phyloP scores from a whole-genome alignment of 1,140 invertebrate species.

The Heterodera carotae region DNA sequence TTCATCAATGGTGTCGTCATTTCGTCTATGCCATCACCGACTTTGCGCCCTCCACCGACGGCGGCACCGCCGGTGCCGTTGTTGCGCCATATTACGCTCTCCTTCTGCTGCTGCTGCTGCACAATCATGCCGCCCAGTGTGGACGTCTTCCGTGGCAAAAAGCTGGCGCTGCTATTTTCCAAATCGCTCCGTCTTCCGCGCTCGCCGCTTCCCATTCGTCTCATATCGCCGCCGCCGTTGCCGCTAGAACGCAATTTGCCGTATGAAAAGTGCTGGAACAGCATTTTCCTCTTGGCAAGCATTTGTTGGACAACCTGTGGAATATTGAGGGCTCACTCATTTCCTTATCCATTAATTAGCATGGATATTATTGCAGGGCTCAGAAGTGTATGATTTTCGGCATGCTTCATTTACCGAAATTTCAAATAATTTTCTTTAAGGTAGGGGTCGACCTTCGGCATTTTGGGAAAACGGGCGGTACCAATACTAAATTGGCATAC shows the following conservation, averaged over 20 bases:
- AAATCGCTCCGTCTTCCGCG: not conserved
- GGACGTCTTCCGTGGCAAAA: not conserved
- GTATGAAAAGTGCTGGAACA: constrained; percentile 18
- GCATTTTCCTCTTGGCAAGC: constrained; percentile 29
- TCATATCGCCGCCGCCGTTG: too few relatives aligned
- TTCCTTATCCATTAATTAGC: too few relatives aligned
- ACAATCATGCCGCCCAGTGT: not conserved
- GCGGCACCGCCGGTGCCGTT: not conserved
- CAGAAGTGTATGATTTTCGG: too few relatives aligned
- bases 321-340: too few relatives aligned
- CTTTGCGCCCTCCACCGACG: not conserved
- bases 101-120: not conserved
- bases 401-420: too few relatives aligned
- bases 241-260: constrained; percentile 12
- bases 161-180: not conserved
- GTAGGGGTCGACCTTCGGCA: too few relatives aligned
- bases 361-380: too few relatives aligned
- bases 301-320: constrained; percentile 34
- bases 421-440: too few relatives aligned
- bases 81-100: not conserved
- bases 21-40: not conserved
- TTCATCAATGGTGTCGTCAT: not conserved
- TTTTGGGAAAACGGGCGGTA: constrained; percentile 12
- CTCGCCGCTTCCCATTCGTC: not conserved
- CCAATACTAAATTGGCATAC: not conserved